Conservation (phyloP, 2,113 vertebrate species). For the Chaetops frenatus region DNA sequence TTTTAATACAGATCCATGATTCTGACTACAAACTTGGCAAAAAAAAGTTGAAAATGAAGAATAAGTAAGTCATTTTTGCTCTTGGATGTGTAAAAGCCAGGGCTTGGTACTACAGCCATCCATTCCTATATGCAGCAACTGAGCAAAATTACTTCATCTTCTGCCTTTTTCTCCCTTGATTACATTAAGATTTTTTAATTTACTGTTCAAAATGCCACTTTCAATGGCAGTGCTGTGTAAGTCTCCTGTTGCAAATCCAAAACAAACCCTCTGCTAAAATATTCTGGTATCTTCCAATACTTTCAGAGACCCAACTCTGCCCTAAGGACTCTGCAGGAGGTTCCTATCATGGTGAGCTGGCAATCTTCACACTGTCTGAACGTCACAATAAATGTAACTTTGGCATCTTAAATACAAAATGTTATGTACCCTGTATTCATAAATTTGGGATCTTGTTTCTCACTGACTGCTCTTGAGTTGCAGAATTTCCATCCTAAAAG, state of each 20-base stretch:
- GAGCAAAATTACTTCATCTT: background rate
- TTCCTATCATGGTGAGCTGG: fast-evolving
- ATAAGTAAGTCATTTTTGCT: background rate
- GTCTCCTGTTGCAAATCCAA: background rate
- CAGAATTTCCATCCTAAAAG: background rate
- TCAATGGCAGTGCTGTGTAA: background rate
- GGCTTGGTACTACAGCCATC: background rate
- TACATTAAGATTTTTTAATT: background rate
- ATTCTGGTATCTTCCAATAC: background rate
- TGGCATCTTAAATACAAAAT: background rate
- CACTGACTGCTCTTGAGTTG: background rate
- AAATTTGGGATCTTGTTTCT: background rate
- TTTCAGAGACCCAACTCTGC: background rate
- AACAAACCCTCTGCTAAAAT: background rate
- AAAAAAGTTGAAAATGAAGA: background rate
- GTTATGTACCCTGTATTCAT: background rate
- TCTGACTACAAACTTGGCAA: background rate
- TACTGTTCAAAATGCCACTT: background rate
- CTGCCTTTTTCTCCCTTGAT: background rate
- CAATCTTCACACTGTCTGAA: background rate
- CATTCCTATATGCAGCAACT: background rate
- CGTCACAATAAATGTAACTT: background rate
- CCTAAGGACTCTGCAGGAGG: background rate
- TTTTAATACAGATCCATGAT: background rate
- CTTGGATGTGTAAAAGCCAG: fast-evolving